phyloP scores from a whole-genome alignment of 2,113 vertebrate species.

The Muntiacus muntjak region DNA sequence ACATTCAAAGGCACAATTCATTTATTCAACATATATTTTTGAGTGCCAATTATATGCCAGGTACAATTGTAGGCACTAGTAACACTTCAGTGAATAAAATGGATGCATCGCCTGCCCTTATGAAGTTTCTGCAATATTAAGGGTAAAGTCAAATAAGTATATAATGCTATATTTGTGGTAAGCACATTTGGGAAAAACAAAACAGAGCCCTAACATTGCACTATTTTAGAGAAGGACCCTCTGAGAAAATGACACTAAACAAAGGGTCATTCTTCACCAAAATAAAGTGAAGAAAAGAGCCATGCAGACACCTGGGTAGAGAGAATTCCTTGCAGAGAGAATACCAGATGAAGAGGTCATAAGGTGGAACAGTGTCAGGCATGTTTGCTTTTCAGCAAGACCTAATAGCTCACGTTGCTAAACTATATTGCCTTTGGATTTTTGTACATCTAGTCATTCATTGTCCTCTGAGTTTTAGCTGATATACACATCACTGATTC shows the following conservation, averaged over 20 bases:
- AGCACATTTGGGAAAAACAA: not conserved
- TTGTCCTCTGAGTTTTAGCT: not conserved
- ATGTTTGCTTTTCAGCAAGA: not conserved
- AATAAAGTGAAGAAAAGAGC: not conserved
- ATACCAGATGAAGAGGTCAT: not conserved
- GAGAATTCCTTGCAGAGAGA: not conserved
- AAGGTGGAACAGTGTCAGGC: not conserved
- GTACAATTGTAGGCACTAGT: not conserved
- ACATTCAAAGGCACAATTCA: not conserved
- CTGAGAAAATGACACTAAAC: not conserved
- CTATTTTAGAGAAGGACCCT: not conserved
- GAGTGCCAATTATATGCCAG: not conserved
- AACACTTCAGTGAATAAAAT: not conserved
- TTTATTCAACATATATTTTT: not conserved
- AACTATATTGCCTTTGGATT: not conserved
- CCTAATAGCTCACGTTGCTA: not conserved
- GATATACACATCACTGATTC: not conserved
- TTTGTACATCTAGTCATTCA: not conserved
- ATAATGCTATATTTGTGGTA: not conserved
- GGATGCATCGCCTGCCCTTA: not conserved
- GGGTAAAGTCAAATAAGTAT: not conserved
- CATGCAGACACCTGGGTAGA: not conserved
- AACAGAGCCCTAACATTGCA: not conserved
- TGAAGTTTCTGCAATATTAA: not conserved
- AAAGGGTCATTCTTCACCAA: not conserved